Conservation (phyloP, 1,140 invertebrate genomes). For the Amyelois transitella region DNA sequence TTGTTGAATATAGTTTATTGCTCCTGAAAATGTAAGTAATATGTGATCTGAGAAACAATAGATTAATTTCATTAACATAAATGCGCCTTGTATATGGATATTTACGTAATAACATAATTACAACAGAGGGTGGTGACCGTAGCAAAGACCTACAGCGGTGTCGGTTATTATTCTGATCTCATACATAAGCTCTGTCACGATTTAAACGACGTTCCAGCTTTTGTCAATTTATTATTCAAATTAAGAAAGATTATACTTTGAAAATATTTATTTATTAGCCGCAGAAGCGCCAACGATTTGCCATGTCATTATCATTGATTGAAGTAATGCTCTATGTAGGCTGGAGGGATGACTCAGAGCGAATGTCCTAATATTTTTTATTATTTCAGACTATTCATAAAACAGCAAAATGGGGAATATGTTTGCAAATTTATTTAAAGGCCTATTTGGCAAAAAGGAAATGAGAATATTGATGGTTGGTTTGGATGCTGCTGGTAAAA, state of each 20-base stretch:
- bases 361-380: conserved; percentile 47
- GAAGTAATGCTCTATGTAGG: conserved; percentile 59
- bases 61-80: neutral
- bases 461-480: conserved; percentile 99
- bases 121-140: conserved; percentile 50
- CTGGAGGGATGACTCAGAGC: conserved; percentile 62
- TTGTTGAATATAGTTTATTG: conserved; percentile 78
- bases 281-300: conserved; percentile 41
- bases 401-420: conserved; percentile 86
- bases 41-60: neutral
- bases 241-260: neutral
- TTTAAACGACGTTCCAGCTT: neutral
- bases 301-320: conserved; percentile 74
- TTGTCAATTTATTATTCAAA: neutral
- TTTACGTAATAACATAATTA: conserved; percentile 7
- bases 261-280: neutral
- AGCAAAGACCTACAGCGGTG: conserved; percentile 53
- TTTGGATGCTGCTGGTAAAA: conserved; percentile 99
- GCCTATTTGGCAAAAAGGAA: conserved; percentile 98
- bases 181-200: neutral
- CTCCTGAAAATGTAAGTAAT: conserved; percentile 78
- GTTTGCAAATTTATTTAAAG: conserved; percentile 92
- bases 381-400: conserved; percentile 74
- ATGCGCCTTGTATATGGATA: neutral
- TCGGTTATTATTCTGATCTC: conserved; percentile 27